Evolutionary conservation across 2,888 invertebrate species (phyloP).

Genomic region (Nomada fucata): DNA sequence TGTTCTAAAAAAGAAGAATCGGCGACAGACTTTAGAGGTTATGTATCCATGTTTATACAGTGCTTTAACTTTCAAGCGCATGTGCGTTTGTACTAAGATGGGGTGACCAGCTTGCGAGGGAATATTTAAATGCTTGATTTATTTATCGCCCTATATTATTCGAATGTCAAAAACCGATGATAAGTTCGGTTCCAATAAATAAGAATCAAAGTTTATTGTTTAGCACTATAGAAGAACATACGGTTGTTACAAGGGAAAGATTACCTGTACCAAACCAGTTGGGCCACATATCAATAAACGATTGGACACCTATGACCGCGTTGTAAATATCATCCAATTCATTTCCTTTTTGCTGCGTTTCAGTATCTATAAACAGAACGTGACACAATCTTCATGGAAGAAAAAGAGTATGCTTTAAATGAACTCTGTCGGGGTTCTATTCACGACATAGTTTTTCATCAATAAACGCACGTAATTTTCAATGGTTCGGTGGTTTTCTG

Average conservation of each 20-base stretch:
- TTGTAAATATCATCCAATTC: constrained; percentile 4
- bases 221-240: not conserved
- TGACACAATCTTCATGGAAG: not conserved
- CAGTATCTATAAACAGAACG: constrained; percentile 4
- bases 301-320: constrained; percentile 10
- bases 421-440: not conserved
- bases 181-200: not conserved
- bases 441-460: not conserved
- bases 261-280: constrained; percentile 67
- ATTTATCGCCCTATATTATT: not conserved
- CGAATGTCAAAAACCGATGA: not conserved
- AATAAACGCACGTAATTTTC: not conserved
- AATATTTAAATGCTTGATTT: constrained; percentile 9
- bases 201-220: not conserved
- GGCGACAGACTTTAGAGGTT: constrained; percentile 10
- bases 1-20: not conserved
- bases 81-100: constrained; percentile 4
- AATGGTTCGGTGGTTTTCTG: not conserved
- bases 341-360: not conserved
- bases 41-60: constrained; percentile 9
- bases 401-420: not conserved
- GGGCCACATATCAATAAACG: constrained; percentile 66
- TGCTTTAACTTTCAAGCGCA: not conserved
- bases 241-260: not conserved
- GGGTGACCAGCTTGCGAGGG: constrained; percentile 4